A percentile compares a stretch with the other conserved stretches of the same genome.
These are phyloP conservation scores for Drosophila anceps DNA, from an alignment of 2,888 invertebrate species.

Conservation along the genomic window DNA sequence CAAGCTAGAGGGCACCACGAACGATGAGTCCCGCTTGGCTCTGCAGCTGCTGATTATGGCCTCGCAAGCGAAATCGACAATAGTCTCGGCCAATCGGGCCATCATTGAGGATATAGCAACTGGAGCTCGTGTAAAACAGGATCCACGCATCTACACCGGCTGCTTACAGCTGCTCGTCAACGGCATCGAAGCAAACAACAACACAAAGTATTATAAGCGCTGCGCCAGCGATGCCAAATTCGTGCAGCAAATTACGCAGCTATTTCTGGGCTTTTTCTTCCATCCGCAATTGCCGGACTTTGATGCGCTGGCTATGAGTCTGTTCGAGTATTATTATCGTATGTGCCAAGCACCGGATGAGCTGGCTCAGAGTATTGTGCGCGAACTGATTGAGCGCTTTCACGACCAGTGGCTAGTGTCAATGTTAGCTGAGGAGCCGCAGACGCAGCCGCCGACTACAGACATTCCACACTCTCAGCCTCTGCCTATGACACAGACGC, in stretches of 20 bases:
- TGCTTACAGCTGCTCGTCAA: conserved; percentile 83
- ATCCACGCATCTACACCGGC: conserved; percentile 83
- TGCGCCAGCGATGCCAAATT: conserved; percentile 75
- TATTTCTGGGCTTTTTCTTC: conserved; percentile 86
- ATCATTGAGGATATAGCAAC: conserved; percentile 91
- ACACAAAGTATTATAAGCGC: conserved; percentile 83
- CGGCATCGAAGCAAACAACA: conserved; percentile 79
- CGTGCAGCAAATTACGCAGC: conserved; percentile 82
- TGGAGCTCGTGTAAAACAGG: conserved; percentile 84
- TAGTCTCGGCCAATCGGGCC: conserved; percentile 89
- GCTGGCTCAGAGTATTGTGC: conserved; percentile 86
- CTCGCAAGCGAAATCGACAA: conserved; percentile 88
- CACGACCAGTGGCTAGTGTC: conserved; percentile 83
- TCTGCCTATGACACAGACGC: conserved; percentile 48
- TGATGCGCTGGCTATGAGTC: conserved; percentile 86
- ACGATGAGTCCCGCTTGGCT: conserved; percentile 90
- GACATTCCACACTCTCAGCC: conserved; percentile 78
- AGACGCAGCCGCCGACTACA: conserved; percentile 48
- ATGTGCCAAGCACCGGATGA: conserved; percentile 87
- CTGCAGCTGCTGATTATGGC: conserved; percentile 92
- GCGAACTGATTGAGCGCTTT: conserved; percentile 86
- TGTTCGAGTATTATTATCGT: conserved; percentile 87
- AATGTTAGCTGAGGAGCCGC: neutral
- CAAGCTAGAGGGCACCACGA: conserved; percentile 89
- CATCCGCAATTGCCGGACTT: conserved; percentile 86